phyloP scores from a whole-genome alignment of 2,113 vertebrate genomes.

The Callionymus lyra region DNA sequence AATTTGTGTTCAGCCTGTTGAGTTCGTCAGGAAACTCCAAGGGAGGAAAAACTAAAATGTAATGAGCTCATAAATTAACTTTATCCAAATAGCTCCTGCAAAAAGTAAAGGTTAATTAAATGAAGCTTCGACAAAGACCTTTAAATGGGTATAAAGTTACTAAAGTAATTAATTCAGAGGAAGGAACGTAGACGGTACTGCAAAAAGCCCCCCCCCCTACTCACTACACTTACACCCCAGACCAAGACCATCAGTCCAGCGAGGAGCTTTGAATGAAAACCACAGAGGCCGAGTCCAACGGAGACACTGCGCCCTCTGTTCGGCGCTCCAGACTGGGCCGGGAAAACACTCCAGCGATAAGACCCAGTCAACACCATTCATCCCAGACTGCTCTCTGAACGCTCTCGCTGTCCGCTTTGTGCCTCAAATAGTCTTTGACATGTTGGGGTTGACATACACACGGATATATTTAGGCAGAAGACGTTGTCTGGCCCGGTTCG shows the following conservation, averaged over 20 bases:
- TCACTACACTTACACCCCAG: constrained; percentile 31
- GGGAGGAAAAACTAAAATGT: too few species aligned
- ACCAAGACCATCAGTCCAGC: constrained; percentile 35
- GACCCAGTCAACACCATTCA: constrained; percentile 28
- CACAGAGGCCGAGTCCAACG: constrained; percentile 20
- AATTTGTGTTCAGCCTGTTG: too few species aligned
- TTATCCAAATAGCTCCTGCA: too few species aligned
- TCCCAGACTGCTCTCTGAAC: constrained; percentile 20
- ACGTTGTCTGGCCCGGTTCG: constrained; percentile 7
- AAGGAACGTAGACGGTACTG: constrained; percentile 22
- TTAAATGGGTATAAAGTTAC: too few species aligned
- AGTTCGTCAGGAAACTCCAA: too few species aligned
- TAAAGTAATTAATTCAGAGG: constrained; percentile 14
- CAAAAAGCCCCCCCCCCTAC: constrained; percentile 16
- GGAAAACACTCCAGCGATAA: constrained; percentile 32
- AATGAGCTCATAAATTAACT: too few species aligned
- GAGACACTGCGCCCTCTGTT: constrained; percentile 53
- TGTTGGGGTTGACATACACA: constrained; percentile 5
- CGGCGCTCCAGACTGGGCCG: constrained; percentile 22
- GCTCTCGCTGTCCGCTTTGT: not conserved
- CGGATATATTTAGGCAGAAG: constrained; percentile 15
- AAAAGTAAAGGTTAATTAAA: too few species aligned
- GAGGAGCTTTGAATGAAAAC: constrained; percentile 35
- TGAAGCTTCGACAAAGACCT: too few species aligned
- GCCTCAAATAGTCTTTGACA: constrained; percentile 25